Evolutionary conservation across 1,140 invertebrate genomes (phyloP), one percentile per base, ranked within the genome.

Genomic region (Drosophila ironensis): DNA sequence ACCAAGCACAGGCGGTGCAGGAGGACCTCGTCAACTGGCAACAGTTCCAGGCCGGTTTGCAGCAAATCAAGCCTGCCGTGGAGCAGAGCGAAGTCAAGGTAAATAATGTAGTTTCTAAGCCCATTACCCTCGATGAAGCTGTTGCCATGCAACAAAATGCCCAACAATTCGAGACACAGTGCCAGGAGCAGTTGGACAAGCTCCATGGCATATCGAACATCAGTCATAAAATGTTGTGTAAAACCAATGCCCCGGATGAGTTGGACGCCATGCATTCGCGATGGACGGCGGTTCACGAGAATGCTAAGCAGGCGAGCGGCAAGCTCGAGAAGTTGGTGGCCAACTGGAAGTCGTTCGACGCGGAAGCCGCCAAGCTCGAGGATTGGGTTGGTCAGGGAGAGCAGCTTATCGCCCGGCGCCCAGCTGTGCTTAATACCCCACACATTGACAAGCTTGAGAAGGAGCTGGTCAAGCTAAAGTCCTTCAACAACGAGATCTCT

Each of bases 31-130:
- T 93, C 16, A 94, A 95, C 38, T 98, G 96, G 96, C 93, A 97
- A 76, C 93, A 94, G 73, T 98, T 97, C 89, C 95, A 97, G 91
- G 91, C 92, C 30, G 93, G 93, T 66, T 91, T 96, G 19, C 92
- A 95, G 48, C 93, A 96, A 89, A 92, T 98, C 19, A 95, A 95
- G 88, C 96, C 96, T 1, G 97, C 97, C 94, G 93, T 98, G 50
- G 95, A 97, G 82, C 92, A 96, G 84, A 95, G 95, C 16, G 96
- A 98, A 91, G 91, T 94, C 7, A 95, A 95, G 89, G 87, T 88
- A 88, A 93, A 94, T 47, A 92, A 93, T 61, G 93, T 94, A 42
- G 89, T 95, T 28, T 92, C 94, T 69, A 94, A 95, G 90, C 95
- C 95, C n/a, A 89, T 93, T 1, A 94, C 93, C 38, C 90, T 98